Conservation (phyloP, 1,140 invertebrate genomes). For the Adoxophyes honmai region DNA sequence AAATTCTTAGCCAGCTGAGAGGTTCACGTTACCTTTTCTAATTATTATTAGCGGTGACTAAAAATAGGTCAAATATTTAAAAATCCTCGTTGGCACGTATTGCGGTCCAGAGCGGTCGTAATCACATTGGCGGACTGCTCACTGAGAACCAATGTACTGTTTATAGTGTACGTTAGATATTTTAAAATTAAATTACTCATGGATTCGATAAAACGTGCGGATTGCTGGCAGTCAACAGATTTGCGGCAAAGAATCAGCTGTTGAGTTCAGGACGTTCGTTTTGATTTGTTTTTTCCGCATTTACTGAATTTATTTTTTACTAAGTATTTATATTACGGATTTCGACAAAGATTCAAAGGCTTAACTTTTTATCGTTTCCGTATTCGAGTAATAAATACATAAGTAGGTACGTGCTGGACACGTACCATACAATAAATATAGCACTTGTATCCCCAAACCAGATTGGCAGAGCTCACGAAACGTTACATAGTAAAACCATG, state of each 20-base stretch:
- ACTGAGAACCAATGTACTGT: conserved; percentile 31
- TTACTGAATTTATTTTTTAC: too few species aligned
- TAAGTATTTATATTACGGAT: too few species aligned
- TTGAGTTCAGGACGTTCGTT: neutral
- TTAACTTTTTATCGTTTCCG: too few species aligned
- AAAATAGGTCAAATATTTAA: conserved; percentile 76
- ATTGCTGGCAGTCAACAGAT: conserved; percentile 10
- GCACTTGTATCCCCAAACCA: too few species aligned
- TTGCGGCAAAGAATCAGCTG: conserved; percentile 9
- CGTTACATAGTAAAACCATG: too few species aligned
- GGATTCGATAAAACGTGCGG: conserved; percentile 4
- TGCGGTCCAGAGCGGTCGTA: conserved; percentile 45
- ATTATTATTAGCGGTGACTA: conserved; percentile 74
- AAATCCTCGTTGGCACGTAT: conserved; percentile 64
- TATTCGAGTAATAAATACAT: too few species aligned
- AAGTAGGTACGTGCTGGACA: too few species aligned
- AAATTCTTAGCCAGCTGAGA: conserved; percentile 55
- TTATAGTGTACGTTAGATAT: conserved; percentile 23
- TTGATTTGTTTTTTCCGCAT: neutral
- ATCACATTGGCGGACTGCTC: conserved; percentile 46
- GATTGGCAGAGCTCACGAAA: too few species aligned
- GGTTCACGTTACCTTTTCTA: conserved; percentile 74
- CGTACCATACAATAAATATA: too few species aligned
- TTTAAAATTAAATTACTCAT: conserved; percentile 18
- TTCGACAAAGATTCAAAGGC: too few species aligned